A percentile compares a stretch with the other conserved stretches of the same genome.
phyloP scores from a whole-genome alignment of 35 echinoderm and acorn worm genomes.

The Nesometra sesokonis region DNA sequence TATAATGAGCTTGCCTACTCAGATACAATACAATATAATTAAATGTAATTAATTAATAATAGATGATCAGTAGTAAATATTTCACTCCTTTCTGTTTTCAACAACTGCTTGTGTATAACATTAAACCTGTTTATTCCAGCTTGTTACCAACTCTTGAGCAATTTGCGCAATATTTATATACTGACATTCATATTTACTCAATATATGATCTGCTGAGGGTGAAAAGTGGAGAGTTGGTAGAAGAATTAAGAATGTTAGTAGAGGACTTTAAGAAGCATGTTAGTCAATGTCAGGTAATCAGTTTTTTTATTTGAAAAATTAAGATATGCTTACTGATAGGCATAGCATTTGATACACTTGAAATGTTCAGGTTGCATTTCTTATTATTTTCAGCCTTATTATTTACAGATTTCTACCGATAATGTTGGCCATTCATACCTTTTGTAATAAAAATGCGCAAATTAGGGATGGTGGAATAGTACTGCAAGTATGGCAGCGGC shows the following conservation, averaged over 20 bases:
- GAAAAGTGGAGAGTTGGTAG: constrained; percentile 61
- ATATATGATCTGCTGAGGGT: constrained; percentile 60
- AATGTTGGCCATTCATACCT: too few species aligned
- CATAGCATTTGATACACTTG: background rate
- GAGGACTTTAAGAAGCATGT: constrained; percentile 48
- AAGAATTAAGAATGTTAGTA: constrained; percentile 37
- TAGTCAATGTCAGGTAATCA: constrained; percentile 64
- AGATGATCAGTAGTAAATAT: too few species aligned
- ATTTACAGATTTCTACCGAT: too few species aligned
- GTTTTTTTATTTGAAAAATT: background rate
- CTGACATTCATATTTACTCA: constrained; percentile 67
- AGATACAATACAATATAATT: too few species aligned
- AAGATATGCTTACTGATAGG: background rate
- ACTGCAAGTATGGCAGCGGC: too few species aligned
- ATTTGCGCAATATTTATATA: constrained; percentile 48
- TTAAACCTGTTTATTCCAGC: constrained; percentile 1
- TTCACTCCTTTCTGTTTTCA: too few species aligned
- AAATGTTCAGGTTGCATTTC: background rate
- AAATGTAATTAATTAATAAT: too few species aligned
- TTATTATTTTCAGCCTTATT: background rate
- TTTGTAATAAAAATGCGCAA: too few species aligned
- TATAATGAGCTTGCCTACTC: too few species aligned
- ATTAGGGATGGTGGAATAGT: too few species aligned
- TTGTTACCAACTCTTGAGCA: constrained; percentile 40
- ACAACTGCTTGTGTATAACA: too few species aligned